A percentile compares a stretch with the other conserved stretches of the same genome.
Evolutionary conservation across 2,888 invertebrate species (phyloP).

Genomic region (Dryocosmus kuriphilus): DNA sequence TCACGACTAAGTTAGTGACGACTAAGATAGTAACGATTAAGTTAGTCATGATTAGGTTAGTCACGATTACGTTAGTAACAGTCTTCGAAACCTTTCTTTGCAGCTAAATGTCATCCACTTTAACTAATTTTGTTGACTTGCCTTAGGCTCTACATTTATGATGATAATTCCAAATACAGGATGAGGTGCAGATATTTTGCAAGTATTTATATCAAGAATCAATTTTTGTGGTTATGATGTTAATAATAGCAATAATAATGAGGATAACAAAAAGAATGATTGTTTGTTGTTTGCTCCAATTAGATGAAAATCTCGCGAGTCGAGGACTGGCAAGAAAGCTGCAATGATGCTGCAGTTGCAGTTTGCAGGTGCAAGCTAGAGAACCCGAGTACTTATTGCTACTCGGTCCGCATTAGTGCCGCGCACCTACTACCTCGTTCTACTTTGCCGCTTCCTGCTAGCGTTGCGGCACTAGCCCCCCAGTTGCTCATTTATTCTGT

Average conservation of each 20-base stretch:
- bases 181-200: no score
- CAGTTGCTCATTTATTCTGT: conserved; percentile 62
- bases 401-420: conserved; percentile 60
- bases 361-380: conserved; percentile 53
- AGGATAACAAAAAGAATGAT: neutral
- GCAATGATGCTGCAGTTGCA: conserved; percentile 47
- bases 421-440: conserved; percentile 46
- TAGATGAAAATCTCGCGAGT: conserved; percentile 15
- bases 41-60: no score
- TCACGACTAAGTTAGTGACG: no score
- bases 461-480: conserved; percentile 44
- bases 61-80: no score
- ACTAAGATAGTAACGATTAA: no score
- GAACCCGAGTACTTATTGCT: conserved; percentile 42
- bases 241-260: neutral
- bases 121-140: no score
- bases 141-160: no score
- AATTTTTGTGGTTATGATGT: neutral
- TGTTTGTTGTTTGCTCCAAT: neutral
- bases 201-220: no score
- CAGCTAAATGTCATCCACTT: no score
- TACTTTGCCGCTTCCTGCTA: conserved; percentile 53
- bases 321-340: conserved; percentile 45
- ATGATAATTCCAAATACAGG: no score
- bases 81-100: no score